Evolutionary conservation across 2,888 invertebrate species (phyloP).

Genomic region (Leucophora obtusa): DNA sequence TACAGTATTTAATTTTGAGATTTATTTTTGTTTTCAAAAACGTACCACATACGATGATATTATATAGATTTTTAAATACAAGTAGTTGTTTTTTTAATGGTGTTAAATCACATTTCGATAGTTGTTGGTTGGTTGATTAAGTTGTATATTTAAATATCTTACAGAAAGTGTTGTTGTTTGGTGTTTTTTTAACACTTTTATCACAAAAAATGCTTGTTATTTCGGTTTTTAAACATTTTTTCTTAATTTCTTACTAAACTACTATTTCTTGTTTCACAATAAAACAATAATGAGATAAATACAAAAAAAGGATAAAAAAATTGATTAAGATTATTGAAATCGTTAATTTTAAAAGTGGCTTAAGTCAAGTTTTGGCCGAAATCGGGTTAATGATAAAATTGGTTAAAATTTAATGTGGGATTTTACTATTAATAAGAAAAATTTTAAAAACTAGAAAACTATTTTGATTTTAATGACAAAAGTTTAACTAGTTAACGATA

Average conservation of each 20-base stretch:
- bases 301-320: not conserved
- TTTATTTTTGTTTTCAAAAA: slow-evolving; percentile 31
- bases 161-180: slow-evolving; percentile 44
- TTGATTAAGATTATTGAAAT: not conserved
- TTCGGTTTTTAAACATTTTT: not conserved
- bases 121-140: slow-evolving; percentile 46
- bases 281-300: not conserved
- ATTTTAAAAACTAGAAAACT: too few relatives aligned
- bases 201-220: slow-evolving; percentile 58
- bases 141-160: slow-evolving; percentile 36
- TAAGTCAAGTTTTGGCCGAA: too few relatives aligned
- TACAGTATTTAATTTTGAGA: slow-evolving; percentile 46
- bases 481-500: too few relatives aligned
- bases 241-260: slow-evolving; percentile 47
- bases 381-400: too few relatives aligned
- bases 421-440: too few relatives aligned
- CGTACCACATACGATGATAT: slow-evolving; percentile 35
- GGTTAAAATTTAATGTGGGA: too few relatives aligned
- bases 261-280: slow-evolving; percentile 6
- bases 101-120: slow-evolving; percentile 62
- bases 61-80: slow-evolving; percentile 42
- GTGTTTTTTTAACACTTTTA: slow-evolving; percentile 51
- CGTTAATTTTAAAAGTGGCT: too few relatives aligned
- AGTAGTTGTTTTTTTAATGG: slow-evolving; percentile 41
- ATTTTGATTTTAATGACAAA: too few relatives aligned